A percentile compares a stretch with the other conserved stretches of the same genome.
These are phyloP conservation scores for Lucilia sericata DNA, from an alignment of 1,140 invertebrate species.

Conservation along the genomic window DNA sequence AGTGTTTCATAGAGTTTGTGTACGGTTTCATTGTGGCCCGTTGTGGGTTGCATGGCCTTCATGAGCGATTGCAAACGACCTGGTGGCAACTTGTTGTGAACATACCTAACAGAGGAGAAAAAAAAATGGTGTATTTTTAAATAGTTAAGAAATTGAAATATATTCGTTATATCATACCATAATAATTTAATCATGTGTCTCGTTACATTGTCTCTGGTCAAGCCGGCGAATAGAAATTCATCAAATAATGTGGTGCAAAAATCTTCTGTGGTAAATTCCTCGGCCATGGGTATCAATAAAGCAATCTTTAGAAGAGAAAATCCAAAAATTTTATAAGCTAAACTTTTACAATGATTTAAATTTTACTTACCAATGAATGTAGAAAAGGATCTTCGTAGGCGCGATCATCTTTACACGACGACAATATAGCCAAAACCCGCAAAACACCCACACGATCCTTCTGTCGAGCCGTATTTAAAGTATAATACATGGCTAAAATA, in stretches of 20 bases:
- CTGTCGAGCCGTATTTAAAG: slow-evolving; percentile 84
- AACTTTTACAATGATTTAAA: slow-evolving; percentile 17
- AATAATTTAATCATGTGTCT: slow-evolving; percentile 91
- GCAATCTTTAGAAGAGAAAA: slow-evolving; percentile 74
- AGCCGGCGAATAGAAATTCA: slow-evolving; percentile 93
- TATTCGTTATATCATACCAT: slow-evolving; percentile 79
- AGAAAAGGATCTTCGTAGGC: slow-evolving; percentile 96
- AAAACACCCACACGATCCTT: slow-evolving; percentile 88
- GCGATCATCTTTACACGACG: slow-evolving; percentile 90
- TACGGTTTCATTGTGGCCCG: slow-evolving; percentile 87
- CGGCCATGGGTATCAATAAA: slow-evolving; percentile 86
- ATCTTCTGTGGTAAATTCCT: slow-evolving; percentile 93
- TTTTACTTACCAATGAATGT: slow-evolving; percentile 80
- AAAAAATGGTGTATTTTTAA: slow-evolving; percentile 16
- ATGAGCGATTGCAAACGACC: slow-evolving; percentile 83
- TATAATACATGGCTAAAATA: slow-evolving; percentile 95
- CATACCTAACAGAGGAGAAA: slow-evolving; percentile 70
- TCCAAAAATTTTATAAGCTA: background rate
- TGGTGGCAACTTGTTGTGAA: slow-evolving; percentile 87
- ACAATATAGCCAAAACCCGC: slow-evolving; percentile 87
- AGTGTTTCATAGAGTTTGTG: slow-evolving; percentile 83
- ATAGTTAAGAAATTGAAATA: slow-evolving; percentile 48
- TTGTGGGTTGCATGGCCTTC: slow-evolving; percentile 88
- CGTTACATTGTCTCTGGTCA: slow-evolving; percentile 92
- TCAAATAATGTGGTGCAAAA: slow-evolving; percentile 97